Evolutionary conservation across 2,888 invertebrate genomes (phyloP).

Genomic region (Yponomeuta plumbellus): DNA sequence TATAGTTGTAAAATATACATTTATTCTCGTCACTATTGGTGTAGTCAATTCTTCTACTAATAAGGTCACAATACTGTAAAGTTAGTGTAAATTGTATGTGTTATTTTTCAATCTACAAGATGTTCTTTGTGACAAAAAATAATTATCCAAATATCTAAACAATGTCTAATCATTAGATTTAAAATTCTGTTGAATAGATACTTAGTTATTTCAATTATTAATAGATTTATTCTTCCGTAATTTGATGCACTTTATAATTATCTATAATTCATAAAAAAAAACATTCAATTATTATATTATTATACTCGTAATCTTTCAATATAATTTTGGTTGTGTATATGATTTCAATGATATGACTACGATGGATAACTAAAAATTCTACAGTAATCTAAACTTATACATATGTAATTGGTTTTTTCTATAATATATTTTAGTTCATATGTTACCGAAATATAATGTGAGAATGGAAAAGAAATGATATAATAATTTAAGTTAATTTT

Average conservation of each 20-base stretch:
- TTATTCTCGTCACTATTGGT: conserved; percentile 60
- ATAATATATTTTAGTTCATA: background rate
- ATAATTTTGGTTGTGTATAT: background rate
- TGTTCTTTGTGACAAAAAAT: background rate
- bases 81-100: conserved; percentile 11
- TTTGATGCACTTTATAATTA: background rate
- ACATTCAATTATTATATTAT: background rate
- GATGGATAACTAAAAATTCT: background rate
- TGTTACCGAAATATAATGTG: background rate
- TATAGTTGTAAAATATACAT: conserved; percentile 5
- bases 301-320: background rate
- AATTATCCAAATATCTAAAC: background rate
- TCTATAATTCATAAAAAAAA: background rate
- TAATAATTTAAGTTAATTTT: background rate
- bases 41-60: conserved; percentile 54
- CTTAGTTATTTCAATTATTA: background rate
- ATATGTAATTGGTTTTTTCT: background rate
- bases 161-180: background rate
- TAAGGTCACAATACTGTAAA: conserved; percentile 39
- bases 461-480: background rate
- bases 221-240: background rate
- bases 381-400: background rate
- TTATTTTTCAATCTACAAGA: background rate
- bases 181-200: background rate
- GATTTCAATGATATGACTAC: background rate